Evolutionary conservation across 2,888 invertebrate species (phyloP).

Genomic region (Cremastinae sp.): DNA sequence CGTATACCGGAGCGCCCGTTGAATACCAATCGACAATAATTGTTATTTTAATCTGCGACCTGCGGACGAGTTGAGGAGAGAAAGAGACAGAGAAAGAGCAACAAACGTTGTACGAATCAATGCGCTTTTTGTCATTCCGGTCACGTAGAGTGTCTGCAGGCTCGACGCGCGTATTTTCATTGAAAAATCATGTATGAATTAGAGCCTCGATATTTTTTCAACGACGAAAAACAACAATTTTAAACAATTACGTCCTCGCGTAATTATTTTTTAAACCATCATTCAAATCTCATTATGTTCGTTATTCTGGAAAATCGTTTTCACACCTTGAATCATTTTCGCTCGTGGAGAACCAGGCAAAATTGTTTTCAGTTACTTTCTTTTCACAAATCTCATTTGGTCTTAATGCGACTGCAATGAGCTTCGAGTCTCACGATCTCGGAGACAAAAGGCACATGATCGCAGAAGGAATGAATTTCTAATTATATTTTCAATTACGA

Average conservation of each 20-base stretch:
- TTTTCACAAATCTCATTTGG: constrained; percentile 9
- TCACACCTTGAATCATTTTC: too few species aligned
- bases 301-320: too few species aligned
- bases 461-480: too few species aligned
- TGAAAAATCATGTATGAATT: too few species aligned
- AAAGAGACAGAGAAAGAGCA: background rate
- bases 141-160: constrained; percentile 40
- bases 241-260: too few species aligned
- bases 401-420: constrained; percentile 3
- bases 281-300: too few species aligned
- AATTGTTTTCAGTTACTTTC: too few species aligned
- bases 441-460: too few species aligned
- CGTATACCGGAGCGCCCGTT: constrained; percentile 15
- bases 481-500: constrained; percentile 14
- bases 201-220: too few species aligned
- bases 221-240: too few species aligned
- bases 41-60: constrained; percentile 32
- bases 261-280: too few species aligned
- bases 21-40: constrained; percentile 54
- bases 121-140: constrained; percentile 38
- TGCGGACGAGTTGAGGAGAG: constrained; percentile 5
- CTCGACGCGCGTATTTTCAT: constrained; percentile 21
- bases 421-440: constrained; percentile 20
- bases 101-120: constrained; percentile 21
- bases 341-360: too few species aligned